These are phyloP conservation scores for Jordanella pulchra DNA, from an alignment of 2,797 vertebrate species.

Conservation along the genomic window DNA sequence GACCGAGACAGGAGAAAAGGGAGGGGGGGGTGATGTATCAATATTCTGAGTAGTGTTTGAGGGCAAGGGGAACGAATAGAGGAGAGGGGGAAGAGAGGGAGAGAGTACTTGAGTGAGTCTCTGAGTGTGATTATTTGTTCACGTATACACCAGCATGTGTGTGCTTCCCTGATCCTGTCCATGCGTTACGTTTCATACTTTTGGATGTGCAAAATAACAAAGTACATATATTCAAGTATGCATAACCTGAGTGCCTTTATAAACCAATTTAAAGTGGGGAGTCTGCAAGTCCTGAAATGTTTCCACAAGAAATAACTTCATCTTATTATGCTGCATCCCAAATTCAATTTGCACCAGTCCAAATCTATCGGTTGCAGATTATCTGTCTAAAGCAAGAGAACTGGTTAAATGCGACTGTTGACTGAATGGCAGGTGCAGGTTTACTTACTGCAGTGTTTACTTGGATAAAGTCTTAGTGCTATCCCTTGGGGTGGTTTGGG, in stretches of 20 bases:
- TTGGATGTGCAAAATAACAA: slow-evolving; percentile 17
- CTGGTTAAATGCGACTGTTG: neutral
- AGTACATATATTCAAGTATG: slow-evolving; percentile 10
- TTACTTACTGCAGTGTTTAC: too few relatives aligned
- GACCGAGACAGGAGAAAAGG: slow-evolving; percentile 53
- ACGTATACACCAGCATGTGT: slow-evolving; percentile 54
- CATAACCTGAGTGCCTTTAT: slow-evolving; percentile 2
- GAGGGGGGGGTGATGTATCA: slow-evolving; percentile 84
- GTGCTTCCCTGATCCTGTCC: slow-evolving; percentile 32
- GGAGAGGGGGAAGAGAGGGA: slow-evolving; percentile 67
- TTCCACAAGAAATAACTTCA: slow-evolving; percentile 8
- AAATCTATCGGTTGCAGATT: neutral
- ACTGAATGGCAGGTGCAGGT: neutral
- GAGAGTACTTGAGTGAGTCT: slow-evolving; percentile 76
- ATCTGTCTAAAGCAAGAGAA: neutral
- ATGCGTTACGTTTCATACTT: slow-evolving; percentile 23
- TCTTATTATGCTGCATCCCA: slow-evolving; percentile 12
- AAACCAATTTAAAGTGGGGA: neutral
- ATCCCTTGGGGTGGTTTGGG: slow-evolving; percentile 3
- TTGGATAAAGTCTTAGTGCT: neutral
- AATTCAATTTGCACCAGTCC: neutral
- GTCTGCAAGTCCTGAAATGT: neutral
- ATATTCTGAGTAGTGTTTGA: slow-evolving; percentile 89
- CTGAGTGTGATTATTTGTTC: slow-evolving; percentile 81
- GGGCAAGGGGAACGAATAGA: slow-evolving; percentile 84